Evolutionary conservation across 2,797 vertebrate genomes (phyloP).

Genomic region (Poecilia velifera): DNA sequence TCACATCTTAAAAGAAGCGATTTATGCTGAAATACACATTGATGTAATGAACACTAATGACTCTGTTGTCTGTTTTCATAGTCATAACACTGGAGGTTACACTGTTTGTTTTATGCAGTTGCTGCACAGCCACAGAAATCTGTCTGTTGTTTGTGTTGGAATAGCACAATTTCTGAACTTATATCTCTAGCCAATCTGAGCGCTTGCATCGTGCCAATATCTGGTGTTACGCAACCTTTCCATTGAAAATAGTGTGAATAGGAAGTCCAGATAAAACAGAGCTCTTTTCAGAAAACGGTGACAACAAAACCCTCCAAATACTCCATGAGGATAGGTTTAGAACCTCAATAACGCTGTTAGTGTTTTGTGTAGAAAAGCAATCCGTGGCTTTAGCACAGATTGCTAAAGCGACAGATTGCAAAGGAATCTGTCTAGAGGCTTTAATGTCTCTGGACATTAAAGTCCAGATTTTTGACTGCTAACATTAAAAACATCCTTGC

Average conservation of each 20-base stretch:
- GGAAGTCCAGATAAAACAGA: conserved; percentile 10
- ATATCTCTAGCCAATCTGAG: conserved; percentile 39
- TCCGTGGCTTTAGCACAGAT: too few species aligned
- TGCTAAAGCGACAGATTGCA: too few species aligned
- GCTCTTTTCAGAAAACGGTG: conserved; percentile 1
- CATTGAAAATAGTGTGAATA: conserved; percentile 16
- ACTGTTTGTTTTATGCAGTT: conserved; percentile 21
- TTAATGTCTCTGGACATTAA: neutral
- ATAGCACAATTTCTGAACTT: conserved; percentile 23
- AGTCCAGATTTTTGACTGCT: neutral
- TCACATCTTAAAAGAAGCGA: conserved; percentile 37
- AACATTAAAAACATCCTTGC: neutral
- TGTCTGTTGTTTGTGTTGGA: conserved; percentile 27
- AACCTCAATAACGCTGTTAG: neutral
- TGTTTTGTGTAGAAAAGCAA: neutral
- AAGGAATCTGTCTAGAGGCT: too few species aligned
- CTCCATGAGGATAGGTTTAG: too few species aligned
- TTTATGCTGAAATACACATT: conserved; percentile 47
- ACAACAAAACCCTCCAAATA: neutral
- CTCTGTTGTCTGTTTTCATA: conserved; percentile 33
- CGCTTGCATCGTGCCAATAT: conserved; percentile 25
- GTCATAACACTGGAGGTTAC: conserved; percentile 3
- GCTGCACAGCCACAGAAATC: conserved; percentile 22
- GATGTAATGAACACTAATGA: conserved; percentile 24
- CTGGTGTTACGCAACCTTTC: conserved; percentile 33